A percentile compares a stretch with the other conserved stretches of the same genome.
These are phyloP conservation scores for Argopecten irradians DNA, from an alignment of 1,140 invertebrate genomes.

Conservation along the genomic window DNA sequence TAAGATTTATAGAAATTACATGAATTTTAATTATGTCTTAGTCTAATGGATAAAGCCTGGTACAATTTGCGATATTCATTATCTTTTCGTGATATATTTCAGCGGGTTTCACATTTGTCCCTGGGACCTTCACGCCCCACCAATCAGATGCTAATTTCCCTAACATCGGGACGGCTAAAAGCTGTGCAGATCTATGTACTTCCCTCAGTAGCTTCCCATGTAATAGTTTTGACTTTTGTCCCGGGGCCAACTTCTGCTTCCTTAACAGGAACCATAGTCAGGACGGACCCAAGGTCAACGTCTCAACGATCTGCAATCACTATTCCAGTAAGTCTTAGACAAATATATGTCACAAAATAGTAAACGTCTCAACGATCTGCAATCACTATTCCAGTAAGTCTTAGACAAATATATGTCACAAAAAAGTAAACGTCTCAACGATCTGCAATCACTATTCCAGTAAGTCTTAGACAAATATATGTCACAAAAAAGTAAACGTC, in stretches of 20 bases:
- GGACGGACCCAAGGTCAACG: conserved; percentile 24
- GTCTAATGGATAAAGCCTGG: no score
- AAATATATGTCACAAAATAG: no score
- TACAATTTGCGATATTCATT: no score
- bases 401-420: no score
- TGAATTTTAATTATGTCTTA: no score
- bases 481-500: no score
- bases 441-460: conserved; percentile 59
- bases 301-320: conserved; percentile 46
- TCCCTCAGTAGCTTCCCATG: conserved; percentile 41
- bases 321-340: conserved; percentile 55
- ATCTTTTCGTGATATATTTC: neutral
- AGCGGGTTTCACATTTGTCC: conserved; percentile 43
- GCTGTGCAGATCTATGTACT: conserved; percentile 37
- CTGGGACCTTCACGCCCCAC: conserved; percentile 33
- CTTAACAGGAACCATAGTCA: conserved; percentile 46
- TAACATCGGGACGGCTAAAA: conserved; percentile 26
- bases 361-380: conserved; percentile 35
- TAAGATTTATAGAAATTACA: no score
- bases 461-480: conserved; percentile 34
- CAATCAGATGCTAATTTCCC: conserved; percentile 28
- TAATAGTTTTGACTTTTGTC: conserved; percentile 60
- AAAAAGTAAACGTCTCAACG: neutral
- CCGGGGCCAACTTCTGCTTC: conserved; percentile 40
- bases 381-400: conserved; percentile 61